A percentile compares a stretch with the other conserved stretches of the same genome.
Evolutionary conservation across 2,888 invertebrate species (phyloP).

Genomic region (Nomada hirtipes): DNA sequence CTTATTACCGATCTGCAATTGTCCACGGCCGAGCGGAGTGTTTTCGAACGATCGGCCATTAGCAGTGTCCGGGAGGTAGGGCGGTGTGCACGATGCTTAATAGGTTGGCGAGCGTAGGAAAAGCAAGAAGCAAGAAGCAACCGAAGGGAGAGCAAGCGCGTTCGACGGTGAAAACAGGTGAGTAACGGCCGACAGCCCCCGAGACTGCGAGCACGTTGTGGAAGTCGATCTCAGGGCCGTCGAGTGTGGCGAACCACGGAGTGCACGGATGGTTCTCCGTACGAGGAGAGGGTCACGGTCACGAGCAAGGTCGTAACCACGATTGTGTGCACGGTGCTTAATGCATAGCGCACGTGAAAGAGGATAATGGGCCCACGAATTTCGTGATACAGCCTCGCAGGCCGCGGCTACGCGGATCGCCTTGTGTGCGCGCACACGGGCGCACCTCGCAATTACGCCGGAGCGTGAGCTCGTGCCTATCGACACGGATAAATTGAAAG

Average conservation of each 20-base stretch:
- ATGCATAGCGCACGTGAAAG: conserved; percentile 54
- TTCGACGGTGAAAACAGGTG: conserved; percentile 78
- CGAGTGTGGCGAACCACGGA: conserved; percentile 65
- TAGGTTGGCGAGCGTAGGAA: conserved; percentile 51
- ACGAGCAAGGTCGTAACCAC: conserved; percentile 70
- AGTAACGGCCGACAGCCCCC: conserved; percentile 78
- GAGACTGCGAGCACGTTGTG: conserved; percentile 68
- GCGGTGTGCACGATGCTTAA: conserved; percentile 49
- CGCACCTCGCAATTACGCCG: conserved; percentile 29
- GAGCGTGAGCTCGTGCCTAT: conserved; percentile 44
- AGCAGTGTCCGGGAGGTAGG: background rate
- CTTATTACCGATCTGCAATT: background rate
- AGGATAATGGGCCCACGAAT: conserved; percentile 56
- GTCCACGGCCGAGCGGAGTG: background rate
- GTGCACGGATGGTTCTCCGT: conserved; percentile 54
- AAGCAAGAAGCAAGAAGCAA: conserved; percentile 61
- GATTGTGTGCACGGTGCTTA: conserved; percentile 63
- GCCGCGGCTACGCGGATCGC: background rate
- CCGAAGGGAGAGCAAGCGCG: conserved; percentile 65
- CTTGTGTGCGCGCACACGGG: too few species aligned
- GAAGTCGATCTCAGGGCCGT: conserved; percentile 71
- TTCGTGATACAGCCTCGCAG: conserved; percentile 28
- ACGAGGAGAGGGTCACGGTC: conserved; percentile 71
- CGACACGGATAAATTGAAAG: conserved; percentile 67
- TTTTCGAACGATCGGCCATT: conserved; percentile 16